Evolutionary conservation across 1,140 invertebrate species (phyloP), one percentile per base, ranked within the genome.

Genomic region (Drosophila eugracilis): DNA sequence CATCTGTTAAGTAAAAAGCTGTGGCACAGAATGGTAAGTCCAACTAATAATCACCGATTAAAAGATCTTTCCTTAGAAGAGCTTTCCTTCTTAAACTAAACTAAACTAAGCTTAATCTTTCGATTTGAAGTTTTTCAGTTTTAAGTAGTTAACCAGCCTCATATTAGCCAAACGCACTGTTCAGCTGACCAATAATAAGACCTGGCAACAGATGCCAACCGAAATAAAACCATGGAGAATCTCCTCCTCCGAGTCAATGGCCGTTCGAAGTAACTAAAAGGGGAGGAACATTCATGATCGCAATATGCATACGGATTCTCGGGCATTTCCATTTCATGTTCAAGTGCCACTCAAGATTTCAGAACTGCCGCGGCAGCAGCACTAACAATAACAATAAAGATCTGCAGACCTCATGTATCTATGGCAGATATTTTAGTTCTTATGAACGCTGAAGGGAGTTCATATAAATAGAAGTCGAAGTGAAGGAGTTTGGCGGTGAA

Each of bases 341-440:
- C 74, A 78, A 77, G 73, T 83, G 78, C 74, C 70, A 58, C 59
- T 69, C 47, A 74, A 84, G 62, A 78, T 65, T 73, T 55, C 49
- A 45, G 66, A 73, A 50, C 39, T 41, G 36, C 45, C 41, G 26
- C 47, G 32, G 34, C 54, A 15, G n/a, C 15, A 36, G 21, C 50
- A 36, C n/a, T n/a, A n/a, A 32, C 30, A 32, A 73, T 59, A 70
- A 63, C 45, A 67, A 60, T 67, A 59, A 26, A 45, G n/a, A 14
- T 45, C 22, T 26, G 42, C 59, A 12, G 4, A 4, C 22, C 15
- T 6, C n/a, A n/a, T n/a, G n/a, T n/a, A 52, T 47, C 21, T 32
- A 44, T 15, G 15, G 12, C 6, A 26, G 3, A 41, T 7, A 19
- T 41, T 15, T 15, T 17, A 5, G 42, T 22, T 15, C 15, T 10